Base-by-base conservation (phyloP, 1,140 invertebrate genomes). In the Bacillus rossius region DNA sequence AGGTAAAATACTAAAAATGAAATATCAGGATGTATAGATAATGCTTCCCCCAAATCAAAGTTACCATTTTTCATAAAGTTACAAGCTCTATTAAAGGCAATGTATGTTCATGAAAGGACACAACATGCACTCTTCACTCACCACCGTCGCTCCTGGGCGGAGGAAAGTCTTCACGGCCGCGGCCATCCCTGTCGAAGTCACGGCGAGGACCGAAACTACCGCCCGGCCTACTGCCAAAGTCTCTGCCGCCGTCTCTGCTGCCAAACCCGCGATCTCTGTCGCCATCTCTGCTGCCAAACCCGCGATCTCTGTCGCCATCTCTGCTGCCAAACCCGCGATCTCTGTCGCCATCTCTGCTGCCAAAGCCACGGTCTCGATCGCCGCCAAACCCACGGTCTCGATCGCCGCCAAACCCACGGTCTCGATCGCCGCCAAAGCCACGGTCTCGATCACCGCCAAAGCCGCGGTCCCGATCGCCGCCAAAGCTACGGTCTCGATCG, bases 141-240 rank as follows among this genome's bases (percentile, higher is more conserved):
- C 29, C 29, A 7, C 5, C 29, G 29, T 34, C 29, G 10, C 29
- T 34, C 10, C 29, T 34, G 10, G 29, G 29, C 10, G 29, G 29
- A 34, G 29, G 29, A 34, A 7, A 34, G 10, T 34, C 29, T 10
- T 34, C 29, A 34, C 29, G 29, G 5, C 29, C 73, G 19, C 72
- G 61, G 59, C 70, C 66, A 50, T 75, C 75, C 57, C 74, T 72
- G 59, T 75, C 74, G 57, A 71, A 70, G 26, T 72, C 71, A 1
- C 72, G 70, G 16, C 66, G 68, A 59, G 60, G 69, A 63, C 57
- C 68, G 66, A 70, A 69, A 61, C 69, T 52, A 64, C 67, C 58
- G 55, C 71, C 66, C 59, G 70, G 75, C 49, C 70, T 65, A 58
- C 29, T 34, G 29, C 29, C 29, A 10, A 34, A 34, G 29, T 71